Evolutionary conservation across 2,888 invertebrate genomes (phyloP), one percentile per base, ranked within the genome.

Genomic region (Dioctria rufipes): DNA sequence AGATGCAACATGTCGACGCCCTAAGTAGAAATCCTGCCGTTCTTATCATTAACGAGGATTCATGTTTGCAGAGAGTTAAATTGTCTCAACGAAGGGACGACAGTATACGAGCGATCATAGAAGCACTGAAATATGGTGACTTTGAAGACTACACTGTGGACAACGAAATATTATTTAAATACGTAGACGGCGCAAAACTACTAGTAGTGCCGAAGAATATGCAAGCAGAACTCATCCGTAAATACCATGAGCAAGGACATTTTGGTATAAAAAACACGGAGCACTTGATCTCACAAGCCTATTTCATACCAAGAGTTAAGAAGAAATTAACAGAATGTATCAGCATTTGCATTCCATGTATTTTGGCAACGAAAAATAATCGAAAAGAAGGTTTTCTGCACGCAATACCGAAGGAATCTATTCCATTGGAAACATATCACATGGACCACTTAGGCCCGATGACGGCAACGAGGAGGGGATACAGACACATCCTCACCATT

Each of bases 311-410:
- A 51, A 11, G 8, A 51, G 25, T 25, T 25, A 25, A 25, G 25
- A 25, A 25, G 25, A 25, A 25, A 25, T 2, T 25, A n/a, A 25
- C 25, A 25, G 25, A 25, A 25, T 25, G 25, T 25, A 25, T 25
- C 25, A 25, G 25, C 25, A 25, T 1, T 43, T 81, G 81, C 42
- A 46, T 82, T 11, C 43, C 46, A 11, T 81, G 83, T 58, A 78
- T 81, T 9, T 42, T 83, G 49, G 49, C 54, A n/a, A 39, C 39
- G 6, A 80, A 87, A 75, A 79, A 67, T 3, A 87, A 87, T 3
- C 86, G 85, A 67, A 82, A 85, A 43, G 86, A 86, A 82, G 86
- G 87, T 37, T 84, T 83, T n/a, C 80, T 87, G 25, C 25, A 25
- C 25, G 25, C 25, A 25, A 25, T 25, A 25, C 25, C 25, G 25